Evolutionary conservation across 1,140 invertebrate species (phyloP).

Genomic region (Apis laboriosa): DNA sequence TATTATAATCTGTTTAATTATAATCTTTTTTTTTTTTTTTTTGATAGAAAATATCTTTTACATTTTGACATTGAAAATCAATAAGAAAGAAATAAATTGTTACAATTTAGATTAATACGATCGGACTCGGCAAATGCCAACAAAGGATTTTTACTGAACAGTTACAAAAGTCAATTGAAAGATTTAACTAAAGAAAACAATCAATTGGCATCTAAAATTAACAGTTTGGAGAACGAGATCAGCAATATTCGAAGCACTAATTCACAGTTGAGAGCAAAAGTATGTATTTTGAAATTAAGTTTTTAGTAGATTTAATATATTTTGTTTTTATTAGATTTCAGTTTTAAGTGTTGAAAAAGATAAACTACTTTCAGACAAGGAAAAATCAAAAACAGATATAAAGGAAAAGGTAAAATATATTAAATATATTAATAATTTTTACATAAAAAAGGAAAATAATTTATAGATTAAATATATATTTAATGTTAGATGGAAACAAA

Average conservation of each 20-base stretch:
- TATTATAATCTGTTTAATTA: no score
- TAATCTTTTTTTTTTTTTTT: no score
- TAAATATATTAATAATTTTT: no score
- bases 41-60: neutral
- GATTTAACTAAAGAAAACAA: conserved; percentile 57
- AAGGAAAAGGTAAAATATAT: conserved; percentile 39
- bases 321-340: conserved; percentile 37
- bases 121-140: conserved; percentile 60
- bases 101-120: conserved; percentile 46
- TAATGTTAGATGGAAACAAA: conserved; percentile 11
- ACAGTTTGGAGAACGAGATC: conserved; percentile 53
- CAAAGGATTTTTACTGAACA: conserved; percentile 59
- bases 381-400: conserved; percentile 47
- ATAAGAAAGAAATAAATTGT: neutral
- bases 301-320: neutral
- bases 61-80: neutral
- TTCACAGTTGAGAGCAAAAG: conserved; percentile 59
- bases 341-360: conserved; percentile 50
- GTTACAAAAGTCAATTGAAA: conserved; percentile 59
- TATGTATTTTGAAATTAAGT: conserved; percentile 3
- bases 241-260: conserved; percentile 40
- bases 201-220: conserved; percentile 33
- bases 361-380: conserved; percentile 29
- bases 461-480: neutral
- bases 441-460: neutral